Evolutionary conservation across 2,888 invertebrate genomes (phyloP), one percentile per base, ranked within the genome.

Genomic region (Plusia festucae): DNA sequence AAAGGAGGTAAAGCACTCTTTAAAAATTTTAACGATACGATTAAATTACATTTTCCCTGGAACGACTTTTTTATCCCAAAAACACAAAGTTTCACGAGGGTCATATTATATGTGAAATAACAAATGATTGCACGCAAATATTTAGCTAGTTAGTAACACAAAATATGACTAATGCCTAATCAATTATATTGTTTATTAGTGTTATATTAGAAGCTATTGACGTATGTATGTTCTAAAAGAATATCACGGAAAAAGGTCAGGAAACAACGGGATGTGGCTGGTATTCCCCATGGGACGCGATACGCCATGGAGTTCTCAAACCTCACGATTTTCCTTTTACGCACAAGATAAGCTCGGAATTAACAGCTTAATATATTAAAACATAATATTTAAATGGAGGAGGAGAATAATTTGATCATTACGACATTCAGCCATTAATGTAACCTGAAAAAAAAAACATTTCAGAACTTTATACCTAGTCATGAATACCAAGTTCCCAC

Each of bases 261-360:
- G 62, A 68, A 67, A 79, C 58, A 75, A 34, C 59, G 56, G 67
- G 76, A 70, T 58, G 60, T 68, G 67, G 65, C 56, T 70, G 77
- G 78, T 65, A 76, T 76, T 76, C 65, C 79, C 79, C 73, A 4
- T 24, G 63, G 70, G 54, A 60, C 30, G 30, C 22, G 49, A 49
- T 32, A 58, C 16, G 18, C 52, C 73, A 63, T 58, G 49, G 49
- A 56, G 27, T 34, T 53, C 72, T 63, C 22, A 59, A 76, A 68
- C 78, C 70, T 69, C 70, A 52, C 46, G 59, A 68, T 76, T 78
- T 79, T 73, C 79, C 78, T 70, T 79, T 73, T 60, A 79, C 66
- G 56, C 51, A 58, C 46, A 24, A 27, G 64, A 73, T 73, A 65
- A 75, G 70, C 27, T 13, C 3, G 59, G 7, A 59, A 60, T 62